Conservation (phyloP, 1,140 invertebrate genomes). For the Nasonia longicornis region DNA sequence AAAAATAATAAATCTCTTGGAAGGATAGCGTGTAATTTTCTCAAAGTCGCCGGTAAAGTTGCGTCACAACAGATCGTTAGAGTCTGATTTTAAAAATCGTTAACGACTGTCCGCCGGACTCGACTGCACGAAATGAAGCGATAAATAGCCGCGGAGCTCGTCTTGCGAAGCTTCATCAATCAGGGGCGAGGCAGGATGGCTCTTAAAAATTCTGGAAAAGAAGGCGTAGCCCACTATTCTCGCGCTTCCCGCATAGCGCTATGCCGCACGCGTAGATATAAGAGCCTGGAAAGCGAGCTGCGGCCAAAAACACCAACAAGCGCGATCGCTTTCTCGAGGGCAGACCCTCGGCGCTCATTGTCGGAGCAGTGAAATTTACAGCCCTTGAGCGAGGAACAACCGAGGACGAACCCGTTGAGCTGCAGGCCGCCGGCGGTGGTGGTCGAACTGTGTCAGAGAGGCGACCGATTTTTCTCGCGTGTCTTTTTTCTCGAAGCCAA, state of each 20-base stretch:
- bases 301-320: background rate
- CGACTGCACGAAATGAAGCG: no score
- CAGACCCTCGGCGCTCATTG: background rate
- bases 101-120: background rate
- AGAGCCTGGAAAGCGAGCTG: background rate
- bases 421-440: background rate
- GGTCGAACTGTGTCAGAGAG: background rate
- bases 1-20: background rate
- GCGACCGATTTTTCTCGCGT: background rate
- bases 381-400: background rate
- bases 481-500: background rate
- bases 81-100: background rate
- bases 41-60: background rate
- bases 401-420: conserved; percentile 18
- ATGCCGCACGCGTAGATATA: no score
- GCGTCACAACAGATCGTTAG: background rate
- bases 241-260: background rate
- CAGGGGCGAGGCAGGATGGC: background rate
- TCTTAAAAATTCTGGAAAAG: background rate
- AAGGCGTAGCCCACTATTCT: conserved; percentile 6
- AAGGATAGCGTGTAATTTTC: background rate
- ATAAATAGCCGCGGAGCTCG: no score
- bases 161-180: background rate
- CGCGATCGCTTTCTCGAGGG: background rate
- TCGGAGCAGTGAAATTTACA: conserved; percentile 4